Evolutionary conservation across 1,140 invertebrate species (phyloP).

Genomic region (Ditylenchus dipsaci): DNA sequence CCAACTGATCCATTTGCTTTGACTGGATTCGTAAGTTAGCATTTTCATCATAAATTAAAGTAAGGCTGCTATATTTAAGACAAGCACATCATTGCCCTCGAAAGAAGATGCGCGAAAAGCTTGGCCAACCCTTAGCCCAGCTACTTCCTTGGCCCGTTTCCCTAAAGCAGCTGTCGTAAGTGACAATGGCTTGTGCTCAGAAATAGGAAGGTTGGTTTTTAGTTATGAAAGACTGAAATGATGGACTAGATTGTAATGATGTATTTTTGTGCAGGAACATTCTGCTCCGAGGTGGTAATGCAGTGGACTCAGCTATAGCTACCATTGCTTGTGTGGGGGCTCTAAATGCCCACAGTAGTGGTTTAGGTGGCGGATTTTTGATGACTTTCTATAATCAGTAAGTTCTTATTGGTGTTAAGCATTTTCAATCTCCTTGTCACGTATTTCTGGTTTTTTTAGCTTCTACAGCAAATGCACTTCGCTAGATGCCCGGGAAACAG

Average conservation of each 20-base stretch:
- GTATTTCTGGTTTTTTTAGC: constrained; percentile 14
- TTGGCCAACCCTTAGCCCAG: constrained; percentile 31
- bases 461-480: constrained; percentile 46
- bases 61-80: too few species aligned
- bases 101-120: not conserved
- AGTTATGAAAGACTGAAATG: not conserved
- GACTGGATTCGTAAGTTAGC: too few species aligned
- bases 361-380: constrained; percentile 78
- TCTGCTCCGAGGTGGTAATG: constrained; percentile 73
- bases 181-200: constrained; percentile 47
- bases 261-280: constrained; percentile 66
- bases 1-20: too few species aligned
- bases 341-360: constrained; percentile 76
- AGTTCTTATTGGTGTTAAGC: not conserved
- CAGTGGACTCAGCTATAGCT: constrained; percentile 78
- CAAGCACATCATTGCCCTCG: not conserved
- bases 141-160: constrained; percentile 31
- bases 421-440: constrained; percentile 32
- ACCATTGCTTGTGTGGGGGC: constrained; percentile 77
- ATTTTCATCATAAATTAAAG: too few species aligned
- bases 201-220: constrained; percentile 40
- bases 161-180: constrained; percentile 43
- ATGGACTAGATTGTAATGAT: not conserved
- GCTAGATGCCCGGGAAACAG: constrained; percentile 75
- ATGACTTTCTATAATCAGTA: constrained; percentile 72